phyloP scores from a whole-genome alignment of 2,888 invertebrate species.

The Ypsolopha sequella region DNA sequence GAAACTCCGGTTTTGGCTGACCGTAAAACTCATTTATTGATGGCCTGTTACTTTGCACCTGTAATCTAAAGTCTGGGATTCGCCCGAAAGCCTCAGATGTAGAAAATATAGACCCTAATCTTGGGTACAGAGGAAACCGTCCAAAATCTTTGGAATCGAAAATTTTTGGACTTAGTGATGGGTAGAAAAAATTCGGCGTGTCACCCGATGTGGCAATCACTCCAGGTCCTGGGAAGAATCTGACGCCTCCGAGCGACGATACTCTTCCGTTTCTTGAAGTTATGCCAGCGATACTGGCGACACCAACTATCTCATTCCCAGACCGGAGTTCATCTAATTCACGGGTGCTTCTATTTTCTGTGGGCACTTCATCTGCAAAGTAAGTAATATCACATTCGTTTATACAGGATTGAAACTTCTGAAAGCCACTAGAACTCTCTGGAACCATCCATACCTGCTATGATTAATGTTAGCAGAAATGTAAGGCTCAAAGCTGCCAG shows the following conservation, averaged over 20 bases:
- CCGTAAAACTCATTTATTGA: not conserved
- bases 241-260: constrained; percentile 33
- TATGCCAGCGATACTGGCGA: constrained; percentile 34
- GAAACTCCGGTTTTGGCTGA: not conserved
- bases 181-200: constrained; percentile 13
- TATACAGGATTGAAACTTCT: not conserved
- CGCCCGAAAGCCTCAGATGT: constrained; percentile 7
- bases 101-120: constrained; percentile 12
- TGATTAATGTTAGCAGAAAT: not conserved
- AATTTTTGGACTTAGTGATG: constrained; percentile 26
- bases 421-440: not conserved
- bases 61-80: not conserved
- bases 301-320: constrained; percentile 23
- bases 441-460: not conserved
- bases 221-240: constrained; percentile 25
- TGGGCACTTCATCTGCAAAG: constrained; percentile 12
- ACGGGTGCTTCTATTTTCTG: constrained; percentile 7
- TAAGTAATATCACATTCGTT: not conserved
- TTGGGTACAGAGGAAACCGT: not conserved
- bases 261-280: constrained; percentile 38
- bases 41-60: not conserved
- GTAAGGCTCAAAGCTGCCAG: not conserved
- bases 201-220: constrained; percentile 3
- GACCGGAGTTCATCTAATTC: constrained; percentile 10
- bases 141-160: constrained; percentile 20